Evolutionary conservation across 2,888 invertebrate genomes (phyloP), one percentile per base, ranked within the genome.

Genomic region (Allacma fusca): DNA sequence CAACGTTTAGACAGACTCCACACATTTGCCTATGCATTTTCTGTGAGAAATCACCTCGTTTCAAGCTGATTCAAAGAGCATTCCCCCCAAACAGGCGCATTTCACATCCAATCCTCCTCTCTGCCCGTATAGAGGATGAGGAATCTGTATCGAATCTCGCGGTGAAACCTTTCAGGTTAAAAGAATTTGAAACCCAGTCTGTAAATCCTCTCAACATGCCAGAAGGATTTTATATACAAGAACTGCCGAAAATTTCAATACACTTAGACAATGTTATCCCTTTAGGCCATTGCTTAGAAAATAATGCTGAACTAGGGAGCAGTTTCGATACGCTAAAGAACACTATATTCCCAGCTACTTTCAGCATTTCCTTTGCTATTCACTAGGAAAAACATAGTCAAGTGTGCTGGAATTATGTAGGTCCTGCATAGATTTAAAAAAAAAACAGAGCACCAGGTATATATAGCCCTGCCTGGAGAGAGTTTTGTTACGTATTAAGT

Each of bases 131-230:
- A 69, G 40, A 43, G 26, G 40, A 24, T 4, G 28, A n/a, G 72
- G 72, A 59, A 72, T 72, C 59, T 59, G 72, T 28, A 59, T 44
- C n/a, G 69, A 69, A 69, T 69, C 43, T 43, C n/a, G 21, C 4
- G 44, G 23, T 40, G 34, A 74, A 74, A 59, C 74, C 65, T 74
- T 64, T 74, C 34, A 64, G 40, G 62, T 28, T 28, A 65, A 50
- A 75, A 65, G 75, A 65, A 75, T 67, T 75, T 75, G 75, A 67
- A 75, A 75, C 65, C 40, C 75, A 75, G 65, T 50, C 50, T 29
- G 40, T 74, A 65, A 75, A 75, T 65, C 75, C 75, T 75, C 64
- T 74, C 75, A 68, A 75, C 50, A 65, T 75, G 75, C 75, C 75
- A 75, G 44, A 26, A 65, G 50, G 24, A 67, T 26, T 75, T 75